Evolutionary conservation across 1,140 invertebrate genomes (phyloP).

Genomic region (Drosophila nebulosa): DNA sequence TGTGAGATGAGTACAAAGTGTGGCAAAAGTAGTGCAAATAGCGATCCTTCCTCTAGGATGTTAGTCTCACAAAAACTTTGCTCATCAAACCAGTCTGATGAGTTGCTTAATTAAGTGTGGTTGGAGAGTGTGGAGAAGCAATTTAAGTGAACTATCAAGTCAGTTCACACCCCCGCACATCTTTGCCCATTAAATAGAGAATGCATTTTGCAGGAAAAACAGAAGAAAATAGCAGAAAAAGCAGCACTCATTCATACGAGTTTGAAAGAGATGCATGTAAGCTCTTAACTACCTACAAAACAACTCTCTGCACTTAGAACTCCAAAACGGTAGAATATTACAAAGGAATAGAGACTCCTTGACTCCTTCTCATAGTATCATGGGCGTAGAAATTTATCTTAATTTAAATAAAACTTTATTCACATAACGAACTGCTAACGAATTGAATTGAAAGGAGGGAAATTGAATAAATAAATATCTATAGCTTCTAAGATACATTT

Average conservation of each 20-base stretch:
- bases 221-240: background rate
- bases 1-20: constrained; percentile 24
- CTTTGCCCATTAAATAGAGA: background rate
- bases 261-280: background rate
- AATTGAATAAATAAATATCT: too few relatives aligned
- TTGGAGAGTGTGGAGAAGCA: background rate
- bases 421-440: too few relatives aligned
- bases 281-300: constrained; percentile 1
- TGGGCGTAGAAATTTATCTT: background rate
- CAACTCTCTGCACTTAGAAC: background rate
- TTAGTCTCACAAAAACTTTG: constrained; percentile 40
- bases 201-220: background rate
- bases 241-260: background rate
- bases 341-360: background rate
- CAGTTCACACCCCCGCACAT: background rate
- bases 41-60: constrained; percentile 43
- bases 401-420: too few relatives aligned
- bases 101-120: constrained; percentile 51
- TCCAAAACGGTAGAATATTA: background rate
- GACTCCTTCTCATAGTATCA: background rate
- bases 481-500: too few relatives aligned
- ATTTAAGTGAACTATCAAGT: background rate
- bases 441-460: too few relatives aligned
- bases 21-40: constrained; percentile 18
- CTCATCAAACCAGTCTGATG: constrained; percentile 33